Base-by-base conservation (phyloP, 2,113 vertebrate species). In the Malaclemys terrapin region DNA sequence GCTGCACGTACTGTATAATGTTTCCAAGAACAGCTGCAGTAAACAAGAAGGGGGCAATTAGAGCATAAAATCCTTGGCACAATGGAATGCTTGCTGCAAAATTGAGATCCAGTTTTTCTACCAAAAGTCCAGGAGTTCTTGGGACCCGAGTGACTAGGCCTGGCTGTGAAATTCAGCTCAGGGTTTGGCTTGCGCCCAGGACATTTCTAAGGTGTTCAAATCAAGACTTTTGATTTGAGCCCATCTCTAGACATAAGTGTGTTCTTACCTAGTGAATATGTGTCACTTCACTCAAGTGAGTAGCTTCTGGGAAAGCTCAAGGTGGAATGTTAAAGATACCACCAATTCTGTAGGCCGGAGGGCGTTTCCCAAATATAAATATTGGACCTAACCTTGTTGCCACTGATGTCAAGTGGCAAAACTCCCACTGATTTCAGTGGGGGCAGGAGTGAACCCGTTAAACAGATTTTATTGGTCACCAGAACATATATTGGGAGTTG, bases 131-230 rank as follows among this genome's bases (percentile, higher is more conserved):
- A 89, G 82, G 42, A 25, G n/a, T 87, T 4, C 50, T 87, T 31
- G 29, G 17, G 57, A 2, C 45, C 78, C 19, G 19, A 5, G 22
- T 5, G 31, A 31, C 5, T 62, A 62, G 59, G 59, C 10, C 29
- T 62, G 29, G 27, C 27, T 31, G 27, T 59, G 57, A 59, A 59
- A 29, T 59, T 53, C 52, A 53, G 52, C 6, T 3, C 14, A 20
- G 89, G 11, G 52, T 27, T 38, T 75, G 80, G 50, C 17, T 72
- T 45, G 82, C 79, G 0, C 42, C 78, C 93, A 52, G 65, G 52
- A 50, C 29, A 38, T 0, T 62, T 31, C 0, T 13, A 0, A 0
- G 1, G 27, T 14, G 25, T 10, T 38, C 0, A 2, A 86, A 42
- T 49, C 31, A 54, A 0, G 3, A 3, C 19, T 25, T 20, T 19